phyloP scores from a whole-genome alignment of 2,888 invertebrate species.

The Sylvicola fuscatus region DNA sequence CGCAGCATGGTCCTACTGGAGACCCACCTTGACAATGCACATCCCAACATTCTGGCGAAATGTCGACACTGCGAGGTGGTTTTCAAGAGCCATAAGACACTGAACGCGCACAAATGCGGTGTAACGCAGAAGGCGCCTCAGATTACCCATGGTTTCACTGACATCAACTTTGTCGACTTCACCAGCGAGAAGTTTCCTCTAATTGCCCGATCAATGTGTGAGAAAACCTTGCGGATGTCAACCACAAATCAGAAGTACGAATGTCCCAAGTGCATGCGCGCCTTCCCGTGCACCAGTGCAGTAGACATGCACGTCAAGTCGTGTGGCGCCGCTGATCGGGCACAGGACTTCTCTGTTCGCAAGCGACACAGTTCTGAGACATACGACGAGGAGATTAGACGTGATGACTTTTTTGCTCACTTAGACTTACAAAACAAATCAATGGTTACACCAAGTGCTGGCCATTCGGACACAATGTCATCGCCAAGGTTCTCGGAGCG shows the following conservation, averaged over 20 bases:
- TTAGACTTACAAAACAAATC: constrained; percentile 48
- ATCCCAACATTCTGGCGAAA: constrained; percentile 43
- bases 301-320: constrained; percentile 43
- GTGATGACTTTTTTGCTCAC: constrained; percentile 65
- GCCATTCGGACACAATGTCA: constrained; percentile 25
- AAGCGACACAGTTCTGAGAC: constrained; percentile 11
- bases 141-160: constrained; percentile 36
- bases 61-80: constrained; percentile 52
- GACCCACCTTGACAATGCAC: constrained; percentile 40
- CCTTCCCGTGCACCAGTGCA: constrained; percentile 48
- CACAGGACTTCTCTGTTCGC: constrained; percentile 11
- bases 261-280: constrained; percentile 45
- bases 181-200: constrained; percentile 59
- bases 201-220: constrained; percentile 52
- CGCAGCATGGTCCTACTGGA: constrained; percentile 34
- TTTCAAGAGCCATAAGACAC: constrained; percentile 50
- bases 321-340: constrained; percentile 16
- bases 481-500: constrained; percentile 7
- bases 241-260: constrained; percentile 39
- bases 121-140: constrained; percentile 25
- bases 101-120: constrained; percentile 47
- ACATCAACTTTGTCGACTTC: constrained; percentile 59
- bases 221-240: constrained; percentile 36
- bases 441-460: constrained; percentile 24
- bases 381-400: constrained; percentile 35